Evolutionary conservation across 2,113 vertebrate species (phyloP).

Genomic region (Mionectes macconnelli): DNA sequence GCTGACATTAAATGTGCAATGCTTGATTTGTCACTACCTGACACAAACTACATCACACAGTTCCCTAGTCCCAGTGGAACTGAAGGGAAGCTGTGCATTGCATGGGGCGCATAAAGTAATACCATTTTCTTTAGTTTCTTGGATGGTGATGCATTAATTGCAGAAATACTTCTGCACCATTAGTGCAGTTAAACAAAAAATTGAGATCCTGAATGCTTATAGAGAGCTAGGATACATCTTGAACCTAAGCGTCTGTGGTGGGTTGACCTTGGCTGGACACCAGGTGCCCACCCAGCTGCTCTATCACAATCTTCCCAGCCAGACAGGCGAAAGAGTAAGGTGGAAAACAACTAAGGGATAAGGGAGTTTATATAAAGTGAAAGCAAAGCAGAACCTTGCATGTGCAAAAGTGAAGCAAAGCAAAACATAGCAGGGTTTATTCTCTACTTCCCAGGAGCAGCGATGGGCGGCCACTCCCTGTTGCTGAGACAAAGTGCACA

Average conservation of each 20-base stretch:
- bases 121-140: not conserved
- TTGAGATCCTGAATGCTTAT: not conserved
- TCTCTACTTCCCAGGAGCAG: too few species aligned
- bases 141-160: not conserved
- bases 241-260: not conserved
- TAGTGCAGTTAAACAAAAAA: not conserved
- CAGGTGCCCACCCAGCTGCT: too few species aligned
- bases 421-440: too few species aligned
- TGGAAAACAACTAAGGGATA: too few species aligned
- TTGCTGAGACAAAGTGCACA: not conserved
- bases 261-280: too few species aligned
- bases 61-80: not conserved
- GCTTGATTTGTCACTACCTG: constrained; percentile 24
- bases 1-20: constrained; percentile 31
- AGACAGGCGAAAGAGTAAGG: too few species aligned
- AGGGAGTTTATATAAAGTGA: too few species aligned
- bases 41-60: constrained; percentile 35
- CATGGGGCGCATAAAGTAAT: not conserved
- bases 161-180: not conserved
- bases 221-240: not conserved
- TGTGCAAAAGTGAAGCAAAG: too few species aligned
- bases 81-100: not conserved
- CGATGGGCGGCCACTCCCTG: too few species aligned
- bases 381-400: too few species aligned
- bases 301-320: too few species aligned